Conservation (phyloP, 2,888 invertebrate genomes). For the Xestia xanthographa region DNA sequence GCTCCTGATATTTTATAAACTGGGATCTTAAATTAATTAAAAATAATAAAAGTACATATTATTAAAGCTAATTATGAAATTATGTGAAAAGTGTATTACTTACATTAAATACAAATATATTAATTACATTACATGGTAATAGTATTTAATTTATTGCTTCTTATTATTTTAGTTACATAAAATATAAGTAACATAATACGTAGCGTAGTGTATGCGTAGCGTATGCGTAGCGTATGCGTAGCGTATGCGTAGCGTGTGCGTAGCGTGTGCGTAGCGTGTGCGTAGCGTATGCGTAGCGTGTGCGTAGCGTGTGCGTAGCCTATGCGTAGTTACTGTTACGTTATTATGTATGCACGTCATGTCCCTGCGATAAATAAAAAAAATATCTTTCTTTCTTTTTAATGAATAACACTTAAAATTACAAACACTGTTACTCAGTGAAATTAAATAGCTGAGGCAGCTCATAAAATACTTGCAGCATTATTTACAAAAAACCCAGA, state of each 20-base stretch:
- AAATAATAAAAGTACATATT: not conserved
- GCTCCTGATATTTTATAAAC: conserved; percentile 25
- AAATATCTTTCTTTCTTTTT: no score
- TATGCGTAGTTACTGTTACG: no score
- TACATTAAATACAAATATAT: no score
- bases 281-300: no score
- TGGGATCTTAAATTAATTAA: not conserved
- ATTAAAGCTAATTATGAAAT: not conserved
- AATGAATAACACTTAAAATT: conserved; percentile 11
- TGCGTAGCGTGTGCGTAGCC: no score
- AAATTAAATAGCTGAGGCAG: conserved; percentile 39
- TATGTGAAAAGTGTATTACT: not conserved
- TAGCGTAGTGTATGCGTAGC: no score
- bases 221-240: no score
- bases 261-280: no score
- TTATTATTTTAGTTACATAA: not conserved
- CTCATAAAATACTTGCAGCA: conserved; percentile 57
- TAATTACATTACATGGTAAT: no score
- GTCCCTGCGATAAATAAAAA: no score
- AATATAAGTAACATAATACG: not conserved
- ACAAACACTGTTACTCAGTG: conserved; percentile 22
- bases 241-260: no score
- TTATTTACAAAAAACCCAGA: conserved; percentile 56
- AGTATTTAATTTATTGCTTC: not conserved
- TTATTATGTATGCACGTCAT: no score